Evolutionary conservation across 2,113 vertebrate genomes (phyloP).

Genomic region (Kryptolebias marmoratus): DNA sequence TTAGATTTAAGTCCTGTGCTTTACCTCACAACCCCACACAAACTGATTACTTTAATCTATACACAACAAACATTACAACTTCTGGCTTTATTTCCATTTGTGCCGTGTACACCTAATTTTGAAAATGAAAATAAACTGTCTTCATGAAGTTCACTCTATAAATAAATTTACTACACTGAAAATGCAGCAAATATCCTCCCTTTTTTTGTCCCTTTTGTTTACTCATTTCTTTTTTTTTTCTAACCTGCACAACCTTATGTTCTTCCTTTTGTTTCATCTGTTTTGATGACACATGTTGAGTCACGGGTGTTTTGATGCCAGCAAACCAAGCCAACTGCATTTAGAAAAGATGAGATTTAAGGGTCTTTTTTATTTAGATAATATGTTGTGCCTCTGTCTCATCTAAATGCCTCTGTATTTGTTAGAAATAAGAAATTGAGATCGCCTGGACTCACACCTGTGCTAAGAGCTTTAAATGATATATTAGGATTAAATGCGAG

Average conservation of each 20-base stretch:
- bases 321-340: conserved; percentile 6
- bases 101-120: too few relatives aligned
- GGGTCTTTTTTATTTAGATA: conserved; percentile 4
- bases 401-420: background rate
- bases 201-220: background rate
- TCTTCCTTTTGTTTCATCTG: conserved; percentile 23
- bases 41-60: too few relatives aligned
- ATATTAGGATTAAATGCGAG: conserved; percentile 2
- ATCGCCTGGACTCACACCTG: background rate
- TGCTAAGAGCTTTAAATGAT: background rate
- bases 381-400: background rate
- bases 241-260: background rate
- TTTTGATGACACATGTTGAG: conserved; percentile 16
- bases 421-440: background rate
- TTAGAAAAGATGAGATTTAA: conserved; percentile 5
- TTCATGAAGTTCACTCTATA: too few relatives aligned
- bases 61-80: too few relatives aligned
- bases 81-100: too few relatives aligned
- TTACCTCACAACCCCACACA: too few relatives aligned
- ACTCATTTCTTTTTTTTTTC: conserved; percentile 1
- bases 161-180: background rate
- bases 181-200: background rate
- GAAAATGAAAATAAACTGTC: too few relatives aligned
- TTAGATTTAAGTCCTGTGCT: too few relatives aligned
- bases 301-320: background rate